Base-by-base conservation (phyloP, 2,113 vertebrate species). In the Bucco capensis region DNA sequence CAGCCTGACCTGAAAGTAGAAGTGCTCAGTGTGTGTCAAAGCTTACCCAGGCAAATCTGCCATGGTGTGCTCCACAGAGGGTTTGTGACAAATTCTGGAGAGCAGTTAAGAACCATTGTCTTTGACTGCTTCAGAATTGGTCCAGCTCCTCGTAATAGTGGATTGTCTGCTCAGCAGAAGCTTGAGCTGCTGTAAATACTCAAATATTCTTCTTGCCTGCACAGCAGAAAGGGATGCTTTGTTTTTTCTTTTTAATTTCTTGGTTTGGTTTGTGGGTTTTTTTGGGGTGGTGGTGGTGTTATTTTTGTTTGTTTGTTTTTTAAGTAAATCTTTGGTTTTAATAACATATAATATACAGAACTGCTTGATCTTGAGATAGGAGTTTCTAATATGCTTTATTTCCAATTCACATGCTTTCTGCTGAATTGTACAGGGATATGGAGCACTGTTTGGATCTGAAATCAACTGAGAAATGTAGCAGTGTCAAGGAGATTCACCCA, bases 261-360 rank as follows among this genome's bases (percentile, higher is more conserved):
- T 50, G 23, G 25, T 19, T 51, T 31, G 53, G 4, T 51, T 44
- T 44, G 5, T 58, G 4, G 19, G 60, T 13, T 49, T n/a, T 46
- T 23, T 2, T 71, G 54, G 38, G 58, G 58, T 19, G 18, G 28
- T 8, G 4, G 8, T 7, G 0, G 6, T 1, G 8, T 35, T 14
- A 16, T 64, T 37, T 57, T 33, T 8, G 18, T 21, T n/a, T 54
- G 10, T 71, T 65, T 16, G 38, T 70, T 40, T 22, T 51, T 79
- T 18, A 71, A 56, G 12, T 9, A 61, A 71, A 22, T 33, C 1
- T 56, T 60, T 56, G 5, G 1, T 3, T 74, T 74, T 65, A 80
- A 46, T 49, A 73, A 33, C 14, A 60, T 17, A 5, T 12, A 38
- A 66, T 37, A 33, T 28, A 8, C 13, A 69, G 66, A 86, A 24